These are phyloP conservation scores for Odontothrips loti DNA, from an alignment of 2,888 invertebrate genomes.

Conservation along the genomic window DNA sequence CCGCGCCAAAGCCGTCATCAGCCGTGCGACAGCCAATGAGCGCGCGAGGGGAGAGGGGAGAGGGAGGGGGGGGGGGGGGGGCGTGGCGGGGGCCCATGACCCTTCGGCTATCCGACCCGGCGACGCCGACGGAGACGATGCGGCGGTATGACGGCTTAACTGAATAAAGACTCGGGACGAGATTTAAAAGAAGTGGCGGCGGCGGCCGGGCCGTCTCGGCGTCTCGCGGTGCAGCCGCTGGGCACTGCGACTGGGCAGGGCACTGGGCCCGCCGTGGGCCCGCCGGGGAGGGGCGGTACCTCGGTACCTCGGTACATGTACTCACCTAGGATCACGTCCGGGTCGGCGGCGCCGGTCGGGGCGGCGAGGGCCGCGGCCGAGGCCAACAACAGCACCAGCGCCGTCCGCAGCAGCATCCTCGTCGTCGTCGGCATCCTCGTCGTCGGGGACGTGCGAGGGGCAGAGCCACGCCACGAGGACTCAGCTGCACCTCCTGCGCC, in stretches of 20 bases:
- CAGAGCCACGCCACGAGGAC: background rate
- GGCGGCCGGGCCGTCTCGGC: no score
- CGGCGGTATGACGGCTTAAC: background rate
- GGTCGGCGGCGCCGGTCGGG: background rate
- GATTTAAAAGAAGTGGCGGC: background rate
- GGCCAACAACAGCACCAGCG: background rate
- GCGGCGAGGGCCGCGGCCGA: background rate
- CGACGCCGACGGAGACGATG: background rate
- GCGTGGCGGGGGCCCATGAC: no score
- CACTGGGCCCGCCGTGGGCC: no score
- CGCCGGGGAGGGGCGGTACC: no score
- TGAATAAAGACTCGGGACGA: slow-evolving; percentile 16
- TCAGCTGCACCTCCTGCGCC: background rate
- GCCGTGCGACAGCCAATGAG: no score
- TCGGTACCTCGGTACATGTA: no score
- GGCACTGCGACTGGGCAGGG: no score
- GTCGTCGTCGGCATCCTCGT: background rate
- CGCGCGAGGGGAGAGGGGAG: no score
- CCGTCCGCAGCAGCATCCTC: background rate
- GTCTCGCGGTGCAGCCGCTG: background rate
- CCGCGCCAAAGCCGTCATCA: no score
- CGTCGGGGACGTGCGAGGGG: no score
- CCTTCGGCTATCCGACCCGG: no score
- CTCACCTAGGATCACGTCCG: background rate
- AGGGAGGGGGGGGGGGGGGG: no score